Percentiles rank a stretch among this genome's conserved stretches.
These are phyloP conservation scores for Antechinus flavipes DNA, from an alignment of 2,113 vertebrate genomes.

Conservation along the genomic window DNA sequence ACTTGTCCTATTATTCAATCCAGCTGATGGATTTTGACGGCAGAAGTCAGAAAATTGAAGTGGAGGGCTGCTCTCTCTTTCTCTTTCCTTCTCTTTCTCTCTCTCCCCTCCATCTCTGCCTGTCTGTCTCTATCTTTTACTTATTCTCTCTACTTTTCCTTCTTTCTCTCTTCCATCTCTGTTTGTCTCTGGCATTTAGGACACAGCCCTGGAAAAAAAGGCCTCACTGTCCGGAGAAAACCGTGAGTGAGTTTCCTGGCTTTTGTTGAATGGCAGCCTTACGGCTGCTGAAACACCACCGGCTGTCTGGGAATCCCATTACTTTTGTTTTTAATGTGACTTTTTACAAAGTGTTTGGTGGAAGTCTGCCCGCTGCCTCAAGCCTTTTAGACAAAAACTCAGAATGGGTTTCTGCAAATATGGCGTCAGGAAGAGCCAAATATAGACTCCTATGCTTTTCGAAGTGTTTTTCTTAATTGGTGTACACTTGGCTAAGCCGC, in stretches of 20 bases:
- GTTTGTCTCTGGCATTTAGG: background rate
- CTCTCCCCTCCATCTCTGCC: background rate
- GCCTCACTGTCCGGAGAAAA: constrained; percentile 72
- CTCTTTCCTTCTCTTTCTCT: background rate
- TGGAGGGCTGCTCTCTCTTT: constrained; percentile 6
- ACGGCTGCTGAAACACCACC: constrained; percentile 69
- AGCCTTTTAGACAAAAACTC: constrained; percentile 64
- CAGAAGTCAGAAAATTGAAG: constrained; percentile 66
- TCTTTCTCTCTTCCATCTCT: background rate
- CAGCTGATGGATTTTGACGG: constrained; percentile 34
- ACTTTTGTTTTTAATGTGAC: constrained; percentile 68
- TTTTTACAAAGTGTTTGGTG: background rate
- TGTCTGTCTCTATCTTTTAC: background rate
- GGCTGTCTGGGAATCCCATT: constrained; percentile 76
- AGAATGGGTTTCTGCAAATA: constrained; percentile 16
- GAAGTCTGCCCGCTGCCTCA: constrained; percentile 29
- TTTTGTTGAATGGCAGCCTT: constrained; percentile 79
- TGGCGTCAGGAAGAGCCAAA: background rate
- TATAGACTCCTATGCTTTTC: background rate
- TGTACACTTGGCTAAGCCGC: background rate
- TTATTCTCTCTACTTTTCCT: background rate
- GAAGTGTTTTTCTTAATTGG: background rate
- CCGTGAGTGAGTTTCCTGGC: constrained; percentile 83
- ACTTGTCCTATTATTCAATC: constrained; percentile 59
- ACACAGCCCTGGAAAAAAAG: constrained; percentile 75